phyloP scores from a whole-genome alignment of 2,797 vertebrate species.

The Cirrhinus mrigala region DNA sequence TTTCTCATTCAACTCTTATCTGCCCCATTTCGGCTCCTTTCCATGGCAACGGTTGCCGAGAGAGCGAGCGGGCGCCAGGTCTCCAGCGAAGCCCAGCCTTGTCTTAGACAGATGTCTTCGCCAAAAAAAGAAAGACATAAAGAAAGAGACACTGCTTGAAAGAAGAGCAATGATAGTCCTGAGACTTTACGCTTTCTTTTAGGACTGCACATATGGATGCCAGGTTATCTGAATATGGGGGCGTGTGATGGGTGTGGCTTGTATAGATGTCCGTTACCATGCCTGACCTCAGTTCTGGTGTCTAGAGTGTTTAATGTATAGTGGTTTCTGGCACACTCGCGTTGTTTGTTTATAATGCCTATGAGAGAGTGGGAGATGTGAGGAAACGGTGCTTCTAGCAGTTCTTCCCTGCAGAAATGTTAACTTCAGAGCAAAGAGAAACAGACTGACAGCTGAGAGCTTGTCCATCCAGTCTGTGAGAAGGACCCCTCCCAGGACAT shows the following conservation, averaged over 20 bases:
- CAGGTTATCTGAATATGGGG: not conserved
- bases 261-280: conserved; percentile 12
- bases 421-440: conserved; percentile 46
- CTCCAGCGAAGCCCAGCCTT: conserved; percentile 76
- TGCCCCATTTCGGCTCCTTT: conserved; percentile 79
- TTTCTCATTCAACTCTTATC: conserved; percentile 79
- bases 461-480: conserved; percentile 64
- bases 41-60: conserved; percentile 75
- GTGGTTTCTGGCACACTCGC: conserved; percentile 12
- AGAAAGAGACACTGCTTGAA: conserved; percentile 10
- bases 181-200: not conserved
- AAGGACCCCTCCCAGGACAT: conserved; percentile 75
- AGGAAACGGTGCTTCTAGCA: conserved; percentile 18
- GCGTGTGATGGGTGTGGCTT: not conserved
- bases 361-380: conserved; percentile 44
- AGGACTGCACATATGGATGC: not conserved
- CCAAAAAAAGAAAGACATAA: conserved; percentile 59
- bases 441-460: conserved; percentile 64
- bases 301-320: conserved; percentile 9
- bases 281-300: not conserved
- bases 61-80: conserved; percentile 69
- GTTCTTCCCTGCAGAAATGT: conserved; percentile 51
- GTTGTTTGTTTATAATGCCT: conserved; percentile 31
- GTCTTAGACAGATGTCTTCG: conserved; percentile 78
- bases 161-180: conserved; percentile 11